Conservation (phyloP, 2,797 vertebrate genomes). For the Sebastes itinus region DNA sequence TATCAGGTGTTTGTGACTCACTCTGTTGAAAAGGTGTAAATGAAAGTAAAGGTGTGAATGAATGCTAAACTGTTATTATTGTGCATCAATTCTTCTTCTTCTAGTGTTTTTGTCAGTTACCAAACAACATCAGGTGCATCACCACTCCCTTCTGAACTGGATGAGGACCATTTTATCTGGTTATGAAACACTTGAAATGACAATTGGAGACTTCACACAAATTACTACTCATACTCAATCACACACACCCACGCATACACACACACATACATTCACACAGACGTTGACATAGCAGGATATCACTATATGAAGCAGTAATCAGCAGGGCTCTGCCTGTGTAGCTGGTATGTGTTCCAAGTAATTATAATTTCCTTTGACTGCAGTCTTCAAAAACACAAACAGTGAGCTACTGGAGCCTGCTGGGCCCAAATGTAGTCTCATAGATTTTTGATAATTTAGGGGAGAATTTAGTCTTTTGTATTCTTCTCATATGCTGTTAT, state of each 20-base stretch:
- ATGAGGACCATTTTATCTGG: not conserved
- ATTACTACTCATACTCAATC: not conserved
- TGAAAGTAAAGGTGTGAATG: too few species aligned
- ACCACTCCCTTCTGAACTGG: not conserved
- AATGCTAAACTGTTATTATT: too few species aligned
- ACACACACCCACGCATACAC: not conserved
- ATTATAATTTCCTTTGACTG: not conserved
- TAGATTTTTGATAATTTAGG: not conserved
- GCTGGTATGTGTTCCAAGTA: not conserved
- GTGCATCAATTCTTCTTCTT: not conserved
- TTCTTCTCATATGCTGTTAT: not conserved
- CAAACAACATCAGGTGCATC: not conserved
- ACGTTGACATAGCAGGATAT: not conserved
- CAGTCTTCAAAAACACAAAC: not conserved
- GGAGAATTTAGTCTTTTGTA: not conserved
- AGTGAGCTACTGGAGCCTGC: not conserved
- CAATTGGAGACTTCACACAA: not conserved
- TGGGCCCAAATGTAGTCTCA: not conserved
- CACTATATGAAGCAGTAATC: not conserved
- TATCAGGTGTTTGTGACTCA: too few species aligned
- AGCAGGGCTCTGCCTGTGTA: not conserved
- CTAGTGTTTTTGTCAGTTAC: not conserved
- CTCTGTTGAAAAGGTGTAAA: too few species aligned
- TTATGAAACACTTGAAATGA: not conserved
- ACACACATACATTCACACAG: not conserved